Base-by-base conservation (phyloP, 2,888 invertebrate genomes). In the Euproctis similis region DNA sequence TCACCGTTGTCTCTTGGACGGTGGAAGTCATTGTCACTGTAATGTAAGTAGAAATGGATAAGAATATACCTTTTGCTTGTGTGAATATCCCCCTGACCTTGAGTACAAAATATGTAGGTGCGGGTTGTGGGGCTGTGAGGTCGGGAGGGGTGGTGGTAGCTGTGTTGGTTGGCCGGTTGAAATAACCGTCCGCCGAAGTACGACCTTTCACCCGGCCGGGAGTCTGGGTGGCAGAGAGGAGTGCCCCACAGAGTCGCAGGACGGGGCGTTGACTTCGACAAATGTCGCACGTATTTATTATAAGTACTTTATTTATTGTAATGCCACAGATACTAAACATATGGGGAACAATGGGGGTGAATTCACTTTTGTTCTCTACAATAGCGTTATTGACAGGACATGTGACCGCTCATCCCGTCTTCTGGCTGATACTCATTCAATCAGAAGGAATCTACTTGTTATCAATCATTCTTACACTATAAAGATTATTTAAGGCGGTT, bases 281-380 rank as follows among this genome's bases (percentile, higher is more conserved):
- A n/a, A n/a, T n/a, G n/a, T n/a, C n/a, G n/a, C n/a, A n/a, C n/a
- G n/a, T n/a, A n/a, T n/a, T 37, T 39, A 39, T 31, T 46, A 34
- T 53, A 57, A 61, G 55, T 59, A 44, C 49, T 38, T 40, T 53
- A 66, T 68, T 65, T 68, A 67, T 65, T 53, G 56, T 46, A 50
- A 42, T 46, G 46, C 54, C 50, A 53, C 48, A 47, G 46, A 53
- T 48, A n/a, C n/a, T n/a, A n/a, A 60, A 58, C 60, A 61, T 59
- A 56, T 57, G 60, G 54, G 39, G 51, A 65, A n/a, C n/a, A n/a
- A n/a, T n/a, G n/a, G n/a, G n/a, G n/a, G n/a, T n/a, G n/a, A 61
- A 58, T 60, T 62, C 56, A 57, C 57, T 65, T 54, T 59, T 60
- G 53, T 53, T 28, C 25, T 33, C 29, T 46, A 27, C 10, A 17